Conservation (phyloP, 2,797 vertebrate genomes). For the Phoebastria nigripes region DNA sequence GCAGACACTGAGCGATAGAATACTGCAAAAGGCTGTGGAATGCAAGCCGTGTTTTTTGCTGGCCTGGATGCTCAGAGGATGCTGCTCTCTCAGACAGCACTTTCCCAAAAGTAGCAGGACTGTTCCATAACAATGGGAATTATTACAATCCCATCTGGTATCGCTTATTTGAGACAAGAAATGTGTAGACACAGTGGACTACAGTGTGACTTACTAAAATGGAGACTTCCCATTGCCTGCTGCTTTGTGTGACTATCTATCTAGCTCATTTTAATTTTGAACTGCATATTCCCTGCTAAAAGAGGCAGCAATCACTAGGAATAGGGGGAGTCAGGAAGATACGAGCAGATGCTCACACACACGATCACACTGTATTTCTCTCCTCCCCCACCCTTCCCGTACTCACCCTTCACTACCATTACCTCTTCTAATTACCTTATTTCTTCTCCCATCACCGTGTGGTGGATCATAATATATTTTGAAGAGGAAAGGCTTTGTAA, state of each 20-base stretch:
- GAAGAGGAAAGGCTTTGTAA: neutral
- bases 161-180: conserved; percentile 13
- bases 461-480: neutral
- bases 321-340: neutral
- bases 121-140: conserved; percentile 2
- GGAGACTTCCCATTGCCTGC: neutral
- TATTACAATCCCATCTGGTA: conserved; percentile 37
- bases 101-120: neutral
- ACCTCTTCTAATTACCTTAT: neutral
- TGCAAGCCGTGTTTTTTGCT: neutral
- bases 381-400: neutral
- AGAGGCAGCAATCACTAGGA: neutral
- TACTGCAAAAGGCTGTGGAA: neutral
- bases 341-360: neutral
- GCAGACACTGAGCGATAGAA: neutral
- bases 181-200: neutral
- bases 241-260: neutral
- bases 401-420: neutral
- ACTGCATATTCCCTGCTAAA: neutral
- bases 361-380: neutral
- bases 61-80: neutral
- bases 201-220: conserved; percentile 17
- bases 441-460: neutral
- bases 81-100: neutral
- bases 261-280: conserved; percentile 42